These are phyloP conservation scores for Eriocheir sinensis DNA, from an alignment of 1,140 invertebrate genomes.

Conservation along the genomic window DNA sequence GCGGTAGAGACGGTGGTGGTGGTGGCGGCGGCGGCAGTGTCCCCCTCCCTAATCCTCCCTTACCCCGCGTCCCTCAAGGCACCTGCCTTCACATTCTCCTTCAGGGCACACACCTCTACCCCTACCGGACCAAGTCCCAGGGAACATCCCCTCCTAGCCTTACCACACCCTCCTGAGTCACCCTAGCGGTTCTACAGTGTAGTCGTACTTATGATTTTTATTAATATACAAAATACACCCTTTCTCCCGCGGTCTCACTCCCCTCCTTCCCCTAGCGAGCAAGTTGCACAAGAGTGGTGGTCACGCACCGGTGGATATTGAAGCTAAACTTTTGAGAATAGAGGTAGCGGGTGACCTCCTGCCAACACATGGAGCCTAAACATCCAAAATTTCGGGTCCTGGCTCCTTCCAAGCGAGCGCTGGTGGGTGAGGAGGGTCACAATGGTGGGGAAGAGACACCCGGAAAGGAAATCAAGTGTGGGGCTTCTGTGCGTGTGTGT, in stretches of 20 bases:
- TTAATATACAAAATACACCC: background rate
- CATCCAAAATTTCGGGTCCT: background rate
- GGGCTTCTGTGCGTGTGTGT: background rate
- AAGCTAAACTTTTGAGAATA: conserved; percentile 26
- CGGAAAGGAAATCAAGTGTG: background rate
- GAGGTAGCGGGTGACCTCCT: conserved; percentile 19
- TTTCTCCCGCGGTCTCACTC: background rate
- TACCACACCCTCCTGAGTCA: background rate
- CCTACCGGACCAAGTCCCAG: background rate
- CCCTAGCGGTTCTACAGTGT: background rate
- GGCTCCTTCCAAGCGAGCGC: background rate
- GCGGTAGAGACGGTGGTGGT: background rate
- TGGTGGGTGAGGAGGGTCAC: background rate
- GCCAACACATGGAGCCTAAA: conserved; percentile 8
- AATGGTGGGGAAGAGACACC: background rate
- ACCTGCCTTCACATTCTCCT: background rate
- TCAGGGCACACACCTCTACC: background rate
- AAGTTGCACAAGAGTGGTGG: conserved; percentile 20
- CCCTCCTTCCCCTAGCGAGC: background rate
- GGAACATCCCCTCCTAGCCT: background rate
- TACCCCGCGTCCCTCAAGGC: background rate
- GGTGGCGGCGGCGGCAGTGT: background rate
- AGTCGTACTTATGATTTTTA: background rate
- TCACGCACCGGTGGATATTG: conserved; percentile 21
- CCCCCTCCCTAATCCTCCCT: background rate